Evolutionary conservation across 2,797 vertebrate genomes (phyloP), one percentile per base, ranked within the genome.

Genomic region (Clarias fuscus): DNA sequence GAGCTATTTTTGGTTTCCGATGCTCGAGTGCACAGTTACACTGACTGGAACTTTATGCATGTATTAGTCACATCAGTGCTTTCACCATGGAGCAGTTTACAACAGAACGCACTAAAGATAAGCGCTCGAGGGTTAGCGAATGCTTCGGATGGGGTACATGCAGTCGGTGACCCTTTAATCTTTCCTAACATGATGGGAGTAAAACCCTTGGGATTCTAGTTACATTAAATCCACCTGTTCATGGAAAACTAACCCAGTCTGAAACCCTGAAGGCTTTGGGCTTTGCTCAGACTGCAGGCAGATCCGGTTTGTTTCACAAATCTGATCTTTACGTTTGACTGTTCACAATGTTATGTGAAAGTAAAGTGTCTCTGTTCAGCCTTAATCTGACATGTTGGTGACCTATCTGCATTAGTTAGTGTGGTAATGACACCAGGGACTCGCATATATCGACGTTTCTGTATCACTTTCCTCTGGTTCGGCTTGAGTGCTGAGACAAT

Each of bases 1-100:
- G 15, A 37, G 77, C 58, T 80, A 62, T n/a, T 79, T 79, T 40
- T 62, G 27, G 10, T 78, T 33, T 61, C 22, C 43, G 5, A n/a
- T 64, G 33, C 7, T 80, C 5, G 6, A 17, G 30, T 15, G 58
- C 58, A 62, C 40, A 11, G 30, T 79, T 59, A 62, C 20, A 62
- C 22, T 62, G 14, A 80, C 77, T 64, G 77, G 77, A 80, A 79
- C 30, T 37, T 56, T 37, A 4, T 37, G 30, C 56, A 37, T 78
- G 58, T 62, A 79, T 79, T 79, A 79, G 77, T 79, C 77, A 79
- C 58, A 59, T 78, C 53, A 5, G 4, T 78, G 75, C 5, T 33
- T 59, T 77, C 17, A 77, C 22, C 56, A 59, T 7, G 18, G 18
- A 0, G 53, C 17, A 61, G 76, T 61, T 61, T 78, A 78, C 30